Evolutionary conservation across 2,888 invertebrate genomes (phyloP).

Genomic region (Perizoma flavofasciatum): DNA sequence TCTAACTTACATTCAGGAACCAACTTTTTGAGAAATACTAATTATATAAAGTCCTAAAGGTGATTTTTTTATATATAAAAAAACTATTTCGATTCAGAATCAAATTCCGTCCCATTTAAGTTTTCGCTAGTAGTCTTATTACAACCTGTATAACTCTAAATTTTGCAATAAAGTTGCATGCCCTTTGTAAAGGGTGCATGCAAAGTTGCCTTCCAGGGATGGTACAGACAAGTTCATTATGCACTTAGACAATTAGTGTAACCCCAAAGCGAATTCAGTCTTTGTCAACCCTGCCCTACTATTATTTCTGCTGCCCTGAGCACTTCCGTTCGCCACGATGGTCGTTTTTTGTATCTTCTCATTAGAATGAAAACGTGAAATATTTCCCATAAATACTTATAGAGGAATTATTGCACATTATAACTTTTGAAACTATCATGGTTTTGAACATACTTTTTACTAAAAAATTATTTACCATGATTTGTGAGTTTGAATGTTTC

Average conservation of each 20-base stretch:
- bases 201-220: constrained; percentile 61
- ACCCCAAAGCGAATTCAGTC: constrained; percentile 59
- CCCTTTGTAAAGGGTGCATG: constrained; percentile 27
- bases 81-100: too few relatives aligned
- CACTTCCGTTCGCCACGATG: constrained; percentile 67
- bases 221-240: constrained; percentile 78
- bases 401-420: too few relatives aligned
- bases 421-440: too few relatives aligned
- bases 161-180: constrained; percentile 43
- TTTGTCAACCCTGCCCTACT: constrained; percentile 47
- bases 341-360: constrained; percentile 44
- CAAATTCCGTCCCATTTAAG: too few relatives aligned
- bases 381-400: constrained; percentile 20
- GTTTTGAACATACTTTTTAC: too few relatives aligned
- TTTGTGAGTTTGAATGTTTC: too few relatives aligned
- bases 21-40: too few relatives aligned
- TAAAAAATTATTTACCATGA: too few relatives aligned
- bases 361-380: constrained; percentile 41
- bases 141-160: constrained; percentile 38
- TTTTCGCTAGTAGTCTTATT: too few relatives aligned
- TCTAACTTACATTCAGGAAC: too few relatives aligned
- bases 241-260: constrained; percentile 83
- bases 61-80: too few relatives aligned
- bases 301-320: constrained; percentile 59
- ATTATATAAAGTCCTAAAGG: too few relatives aligned